Evolutionary conservation across 1,140 invertebrate genomes (phyloP), one percentile per base, ranked within the genome.

Genomic region (Lordiphosa stackelbergi): DNA sequence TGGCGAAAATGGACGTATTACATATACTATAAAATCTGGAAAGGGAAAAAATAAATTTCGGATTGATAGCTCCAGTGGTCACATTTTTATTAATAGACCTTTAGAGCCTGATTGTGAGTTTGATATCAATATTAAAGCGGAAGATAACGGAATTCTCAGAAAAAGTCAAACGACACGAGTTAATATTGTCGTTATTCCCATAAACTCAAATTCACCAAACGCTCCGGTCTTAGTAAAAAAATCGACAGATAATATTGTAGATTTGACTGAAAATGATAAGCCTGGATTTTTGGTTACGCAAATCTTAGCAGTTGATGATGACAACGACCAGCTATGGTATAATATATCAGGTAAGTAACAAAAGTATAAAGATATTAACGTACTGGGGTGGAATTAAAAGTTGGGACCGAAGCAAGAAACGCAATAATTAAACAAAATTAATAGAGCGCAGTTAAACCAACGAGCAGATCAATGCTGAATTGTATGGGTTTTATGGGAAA

Each of bases 251-350:
- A 91, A 92, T 71, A 88, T 90, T 34, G 92, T 94, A 31, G 91
- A 93, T 81, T 91, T 96, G 8, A 94, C 94, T 10, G 96, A 98
- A 89, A 93, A 92, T 68, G 96, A 97, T 88, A 90, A 91, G 65
- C 91, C 95, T 5, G 95, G 95, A 6, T 95, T 95, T 86, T 88
- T 96, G 47, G 93, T 98, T 0, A 90, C 93, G 8, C 89, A 96
- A 13, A 90, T 97, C 49, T 92, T 95, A 72, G 96, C 95, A 0
- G 89, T 90, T 5, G 96, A 98, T 88, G 90, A 91, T 43, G 96
- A 98, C 77, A 92, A 92, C 24, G 95, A 97, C 83, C 90, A 91
- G 41, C 88, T 98, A 37, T 98, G 95, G 94, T 98, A 95, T 86
- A 93, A 95, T 72, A 98, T 98, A 61, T 91, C 94, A 41, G 94